These are phyloP conservation scores for Dasysyrphus albostriatus DNA, from an alignment of 2,888 invertebrate genomes.

Conservation along the genomic window DNA sequence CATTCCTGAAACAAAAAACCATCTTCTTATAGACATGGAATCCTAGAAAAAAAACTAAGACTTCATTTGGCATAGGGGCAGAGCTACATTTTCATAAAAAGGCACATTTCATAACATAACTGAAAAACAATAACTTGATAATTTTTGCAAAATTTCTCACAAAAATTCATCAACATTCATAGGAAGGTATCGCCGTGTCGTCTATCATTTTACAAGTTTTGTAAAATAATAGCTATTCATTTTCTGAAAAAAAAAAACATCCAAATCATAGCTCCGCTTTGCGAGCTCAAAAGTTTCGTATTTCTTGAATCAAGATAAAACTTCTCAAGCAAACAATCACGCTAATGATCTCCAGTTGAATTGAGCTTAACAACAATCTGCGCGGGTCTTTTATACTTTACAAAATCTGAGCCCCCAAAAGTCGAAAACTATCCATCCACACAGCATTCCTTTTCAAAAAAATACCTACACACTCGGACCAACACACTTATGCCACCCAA, in stretches of 20 bases:
- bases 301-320: slow-evolving; percentile 31
- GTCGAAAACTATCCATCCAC: background rate
- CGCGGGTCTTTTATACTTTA: slow-evolving; percentile 64
- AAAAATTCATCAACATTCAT: slow-evolving; percentile 55
- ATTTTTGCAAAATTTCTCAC: slow-evolving; percentile 40
- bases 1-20: slow-evolving; percentile 63
- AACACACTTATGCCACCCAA: slow-evolving; percentile 34
- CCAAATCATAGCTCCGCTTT: slow-evolving; percentile 6
- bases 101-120: slow-evolving; percentile 49
- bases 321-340: slow-evolving; percentile 11
- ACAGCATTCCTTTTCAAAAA: slow-evolving; percentile 38
- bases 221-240: slow-evolving; percentile 36
- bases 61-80: background rate
- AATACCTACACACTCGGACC: background rate
- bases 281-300: slow-evolving; percentile 41
- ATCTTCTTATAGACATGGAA: slow-evolving; percentile 26
- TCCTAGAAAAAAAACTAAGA: slow-evolving; percentile 13
- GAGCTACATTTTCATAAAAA: slow-evolving; percentile 40
- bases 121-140: slow-evolving; percentile 56
- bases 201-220: slow-evolving; percentile 49
- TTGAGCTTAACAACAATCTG: slow-evolving; percentile 49
- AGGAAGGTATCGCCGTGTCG: background rate
- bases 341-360: slow-evolving; percentile 51
- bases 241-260: slow-evolving; percentile 34
- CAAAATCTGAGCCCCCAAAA: slow-evolving; percentile 6